Evolutionary conservation across 2,888 invertebrate genomes (phyloP).

Genomic region (Lampropteryx suffumata): DNA sequence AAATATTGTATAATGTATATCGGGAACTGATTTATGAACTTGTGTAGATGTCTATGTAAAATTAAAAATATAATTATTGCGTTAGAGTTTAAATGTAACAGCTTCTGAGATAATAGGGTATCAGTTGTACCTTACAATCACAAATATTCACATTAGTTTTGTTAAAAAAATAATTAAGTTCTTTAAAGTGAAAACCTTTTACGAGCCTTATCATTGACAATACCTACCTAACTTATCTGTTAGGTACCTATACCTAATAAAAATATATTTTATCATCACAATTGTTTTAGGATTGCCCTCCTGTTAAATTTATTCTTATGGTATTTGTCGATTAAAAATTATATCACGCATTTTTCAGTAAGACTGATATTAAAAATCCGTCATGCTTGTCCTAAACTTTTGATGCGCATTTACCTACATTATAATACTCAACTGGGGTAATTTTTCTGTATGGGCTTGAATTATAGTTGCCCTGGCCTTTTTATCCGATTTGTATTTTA

Average conservation of each 20-base stretch:
- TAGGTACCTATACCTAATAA: too few relatives aligned
- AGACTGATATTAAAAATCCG: constrained; percentile 20
- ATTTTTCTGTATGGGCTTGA: too few relatives aligned
- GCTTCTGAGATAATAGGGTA: background rate
- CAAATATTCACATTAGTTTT: too few relatives aligned
- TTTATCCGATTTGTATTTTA: background rate
- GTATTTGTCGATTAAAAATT: constrained; percentile 1
- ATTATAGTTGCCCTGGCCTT: too few relatives aligned
- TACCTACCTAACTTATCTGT: background rate
- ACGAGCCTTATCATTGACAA: background rate
- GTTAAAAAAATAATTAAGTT: too few relatives aligned
- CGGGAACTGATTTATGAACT: constrained; percentile 40
- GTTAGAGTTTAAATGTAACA: constrained; percentile 1
- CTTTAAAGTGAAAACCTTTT: too few relatives aligned
- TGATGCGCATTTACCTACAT: background rate
- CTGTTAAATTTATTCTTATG: constrained; percentile 1
- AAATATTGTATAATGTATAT: constrained; percentile 29
- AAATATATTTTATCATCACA: background rate
- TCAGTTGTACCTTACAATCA: too few relatives aligned
- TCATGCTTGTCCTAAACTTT: constrained; percentile 6
- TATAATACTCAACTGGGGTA: too few relatives aligned
- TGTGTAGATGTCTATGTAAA: constrained; percentile 11
- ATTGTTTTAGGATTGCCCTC: constrained; percentile 2
- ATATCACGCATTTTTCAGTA: constrained; percentile 12
- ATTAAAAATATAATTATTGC: background rate